A percentile compares a stretch with the other conserved stretches of the same genome.
Evolutionary conservation across 2,113 vertebrate species (phyloP).

Genomic region (Callospermophilus lateralis): DNA sequence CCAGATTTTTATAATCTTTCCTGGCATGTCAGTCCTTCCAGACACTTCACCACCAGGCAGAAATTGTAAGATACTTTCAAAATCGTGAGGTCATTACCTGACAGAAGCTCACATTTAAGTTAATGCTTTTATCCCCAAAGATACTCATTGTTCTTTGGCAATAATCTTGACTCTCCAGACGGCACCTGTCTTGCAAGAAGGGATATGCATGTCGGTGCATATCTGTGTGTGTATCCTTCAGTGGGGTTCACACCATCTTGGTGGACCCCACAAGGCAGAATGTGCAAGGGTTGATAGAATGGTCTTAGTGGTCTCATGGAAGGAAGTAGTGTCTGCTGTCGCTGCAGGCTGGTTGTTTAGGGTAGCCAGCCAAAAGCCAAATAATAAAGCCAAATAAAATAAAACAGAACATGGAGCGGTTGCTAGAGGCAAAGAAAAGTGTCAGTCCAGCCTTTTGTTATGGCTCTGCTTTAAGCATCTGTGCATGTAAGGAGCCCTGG

Average conservation of each 20-base stretch:
- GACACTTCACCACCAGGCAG: slow-evolving; percentile 62
- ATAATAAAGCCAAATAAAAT: slow-evolving; percentile 83
- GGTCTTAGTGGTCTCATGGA: background rate
- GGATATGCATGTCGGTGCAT: background rate
- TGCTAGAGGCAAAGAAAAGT: slow-evolving; percentile 82
- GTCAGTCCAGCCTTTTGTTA: slow-evolving; percentile 78
- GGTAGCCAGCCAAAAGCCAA: slow-evolving; percentile 74
- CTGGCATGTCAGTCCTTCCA: slow-evolving; percentile 59
- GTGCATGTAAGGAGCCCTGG: slow-evolving; percentile 62
- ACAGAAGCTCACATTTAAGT: slow-evolving; percentile 73
- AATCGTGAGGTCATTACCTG: slow-evolving; percentile 77
- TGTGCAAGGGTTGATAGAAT: slow-evolving; percentile 55
- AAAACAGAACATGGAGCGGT: slow-evolving; percentile 73
- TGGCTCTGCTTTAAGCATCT: slow-evolving; percentile 79
- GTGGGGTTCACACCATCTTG: slow-evolving; percentile 48
- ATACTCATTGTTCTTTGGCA: slow-evolving; percentile 65
- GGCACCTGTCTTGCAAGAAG: background rate
- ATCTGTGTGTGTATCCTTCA: slow-evolving; percentile 25
- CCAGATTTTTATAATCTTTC: slow-evolving; percentile 65
- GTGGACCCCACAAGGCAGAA: slow-evolving; percentile 51
- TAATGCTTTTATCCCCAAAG: slow-evolving; percentile 56
- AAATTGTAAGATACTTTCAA: slow-evolving; percentile 77
- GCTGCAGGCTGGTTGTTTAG: slow-evolving; percentile 78
- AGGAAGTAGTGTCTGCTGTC: slow-evolving; percentile 37
- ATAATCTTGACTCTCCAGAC: slow-evolving; percentile 44